Base-by-base conservation (phyloP, 1,140 invertebrate species). In the Zaprionus vittiger region DNA sequence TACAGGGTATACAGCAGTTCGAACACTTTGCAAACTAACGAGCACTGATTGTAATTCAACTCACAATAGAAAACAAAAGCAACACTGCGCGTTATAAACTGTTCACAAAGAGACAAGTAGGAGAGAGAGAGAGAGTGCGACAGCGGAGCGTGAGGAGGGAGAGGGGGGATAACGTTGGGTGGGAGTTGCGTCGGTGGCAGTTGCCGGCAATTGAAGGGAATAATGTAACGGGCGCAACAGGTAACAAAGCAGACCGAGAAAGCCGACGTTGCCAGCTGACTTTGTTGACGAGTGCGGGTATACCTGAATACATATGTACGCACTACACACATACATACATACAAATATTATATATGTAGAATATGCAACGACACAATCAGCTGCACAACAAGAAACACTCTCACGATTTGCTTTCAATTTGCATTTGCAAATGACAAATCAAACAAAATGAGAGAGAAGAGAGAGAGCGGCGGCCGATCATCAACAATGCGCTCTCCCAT, bases 171-270 rank as follows among this genome's bases (percentile, higher is more conserved):
- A 4, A n/a, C 41, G 37, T 47, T 12, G 20, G 20, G 34, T 28
- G 49, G 38, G 22, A 28, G 63, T 34, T 66, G 15, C 52, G 52
- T 24, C 4, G 34, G 20, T 12, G 37, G 5, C n/a, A 17, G 41
- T 5, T 7, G n/a, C 41, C 26, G n/a, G 44, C 41, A 44, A 47
- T 12, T 49, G 12, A 11, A 6, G 56, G 9, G 17, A 31, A 60
- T 38, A 68, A 59, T 52, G 49, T n/a, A 56, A 56, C 14, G 20
- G 52, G 37, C 28, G 68, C 68, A 71, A 71, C 69, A 72, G 52
- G 69, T 72, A 56, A 38, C 34, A 34, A 56, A 17, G 49, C 68
- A 28, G n/a, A 28, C 31, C 17, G 14, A 59, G 6, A 12, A 20
- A 61, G 20, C 17, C 15, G 22, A 15, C 41, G 7, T 17, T 17